A percentile compares a stretch with the other conserved stretches of the same genome.
Conservation (phyloP, 1,140 invertebrate species). For the Atta colombica region DNA sequence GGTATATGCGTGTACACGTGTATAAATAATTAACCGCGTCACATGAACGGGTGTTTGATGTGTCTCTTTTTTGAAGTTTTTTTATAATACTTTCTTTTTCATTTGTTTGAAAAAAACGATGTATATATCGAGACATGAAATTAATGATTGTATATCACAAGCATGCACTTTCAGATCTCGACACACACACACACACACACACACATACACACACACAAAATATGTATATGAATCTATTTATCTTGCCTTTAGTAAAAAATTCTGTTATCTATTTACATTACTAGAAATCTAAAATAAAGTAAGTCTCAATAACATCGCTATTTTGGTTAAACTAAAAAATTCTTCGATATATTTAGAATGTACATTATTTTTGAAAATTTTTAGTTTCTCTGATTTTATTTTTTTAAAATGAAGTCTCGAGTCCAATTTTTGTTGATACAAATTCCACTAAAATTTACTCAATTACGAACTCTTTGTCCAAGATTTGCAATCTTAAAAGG, state of each 20-base stretch:
- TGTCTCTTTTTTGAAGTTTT: conserved; percentile 3
- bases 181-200: no score
- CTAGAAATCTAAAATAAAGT: not conserved
- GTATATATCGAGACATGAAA: not conserved
- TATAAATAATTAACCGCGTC: not conserved
- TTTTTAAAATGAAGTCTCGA: not conserved
- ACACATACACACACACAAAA: not conserved
- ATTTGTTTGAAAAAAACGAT: not conserved
- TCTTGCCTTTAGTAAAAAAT: not conserved
- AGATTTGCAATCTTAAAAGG: not conserved
- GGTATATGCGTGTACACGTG: not conserved
- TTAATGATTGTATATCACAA: not conserved
- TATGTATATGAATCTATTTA: conserved; percentile 6
- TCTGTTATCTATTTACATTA: not conserved
- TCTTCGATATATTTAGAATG: not conserved
- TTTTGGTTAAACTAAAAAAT: not conserved
- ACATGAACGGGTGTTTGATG: not conserved
- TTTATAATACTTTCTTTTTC: conserved; percentile 14
- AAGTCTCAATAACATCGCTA: not conserved
- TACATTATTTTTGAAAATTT: not conserved
- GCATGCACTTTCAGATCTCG: not conserved
- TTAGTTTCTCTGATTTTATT: not conserved
- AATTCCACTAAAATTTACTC: conserved; percentile 12
- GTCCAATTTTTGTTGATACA: conserved; percentile 8
- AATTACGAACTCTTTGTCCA: conserved; percentile 6